Evolutionary conservation across 2,888 invertebrate species (phyloP).

Genomic region (Epirrhoe alternata): DNA sequence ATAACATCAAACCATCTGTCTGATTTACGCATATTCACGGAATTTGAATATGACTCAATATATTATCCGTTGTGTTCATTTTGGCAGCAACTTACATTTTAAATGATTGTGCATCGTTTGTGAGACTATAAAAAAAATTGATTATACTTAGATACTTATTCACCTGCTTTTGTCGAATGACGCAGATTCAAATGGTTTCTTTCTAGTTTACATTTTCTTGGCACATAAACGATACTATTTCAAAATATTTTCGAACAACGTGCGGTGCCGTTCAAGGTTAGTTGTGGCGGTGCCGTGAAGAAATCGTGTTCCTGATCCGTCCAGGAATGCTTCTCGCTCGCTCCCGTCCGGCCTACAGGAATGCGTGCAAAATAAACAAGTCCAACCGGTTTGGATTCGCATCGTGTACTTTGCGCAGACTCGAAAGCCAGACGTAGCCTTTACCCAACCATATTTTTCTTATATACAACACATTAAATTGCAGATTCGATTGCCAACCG

Average conservation of each 20-base stretch:
- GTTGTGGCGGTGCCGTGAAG: conserved; percentile 59
- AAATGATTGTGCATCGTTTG: conserved; percentile 14
- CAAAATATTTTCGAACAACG: conserved; percentile 55
- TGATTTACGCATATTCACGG: conserved; percentile 14
- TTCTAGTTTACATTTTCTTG: conserved; percentile 52
- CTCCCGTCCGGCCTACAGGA: conserved; percentile 74
- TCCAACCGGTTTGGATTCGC: conserved; percentile 75
- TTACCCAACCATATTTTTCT: conserved; percentile 60
- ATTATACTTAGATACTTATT: conserved; percentile 35
- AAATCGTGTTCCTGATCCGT: conserved; percentile 73
- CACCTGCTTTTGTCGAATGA: conserved; percentile 48
- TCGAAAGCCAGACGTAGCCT: conserved; percentile 62
- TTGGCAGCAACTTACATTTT: conserved; percentile 28
- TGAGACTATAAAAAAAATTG: conserved; percentile 27
- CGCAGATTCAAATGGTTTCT: conserved; percentile 52
- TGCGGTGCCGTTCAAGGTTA: conserved; percentile 73
- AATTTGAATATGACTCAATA: conserved; percentile 21
- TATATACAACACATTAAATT: conserved; percentile 47
- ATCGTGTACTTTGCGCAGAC: conserved; percentile 69
- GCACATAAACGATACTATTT: conserved; percentile 52
- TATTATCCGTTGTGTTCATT: conserved; percentile 20
- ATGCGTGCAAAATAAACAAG: conserved; percentile 85
- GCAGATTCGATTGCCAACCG: conserved; percentile 47
- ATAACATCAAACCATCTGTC: conserved; percentile 3
- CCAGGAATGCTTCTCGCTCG: conserved; percentile 74